Conservation (phyloP, 1,140 invertebrate genomes). For the Megalopta genalis region DNA sequence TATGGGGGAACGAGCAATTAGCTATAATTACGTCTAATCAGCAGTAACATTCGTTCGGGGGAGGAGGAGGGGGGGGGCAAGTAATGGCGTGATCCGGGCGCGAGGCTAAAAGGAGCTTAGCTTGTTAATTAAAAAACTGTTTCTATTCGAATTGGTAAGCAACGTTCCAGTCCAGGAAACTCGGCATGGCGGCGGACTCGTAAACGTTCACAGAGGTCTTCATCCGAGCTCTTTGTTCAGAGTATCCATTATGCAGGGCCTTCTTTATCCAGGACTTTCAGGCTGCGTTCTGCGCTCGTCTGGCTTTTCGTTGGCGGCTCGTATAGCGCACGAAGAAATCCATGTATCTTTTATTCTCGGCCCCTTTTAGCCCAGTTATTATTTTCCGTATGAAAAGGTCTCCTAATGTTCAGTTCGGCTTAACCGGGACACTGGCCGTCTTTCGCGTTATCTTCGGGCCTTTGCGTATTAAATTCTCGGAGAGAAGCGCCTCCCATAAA, state of each 20-base stretch:
- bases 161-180: constrained; percentile 25
- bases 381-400: constrained; percentile 45
- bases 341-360: constrained; percentile 43
- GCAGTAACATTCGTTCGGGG: constrained; percentile 6
- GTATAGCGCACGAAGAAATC: constrained; percentile 34
- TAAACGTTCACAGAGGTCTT: constrained; percentile 43
- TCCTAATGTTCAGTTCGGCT: constrained; percentile 29
- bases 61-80: not conserved
- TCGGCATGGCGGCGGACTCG: constrained; percentile 6
- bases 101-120: constrained; percentile 8
- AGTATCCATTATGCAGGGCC: constrained; percentile 43
- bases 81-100: not conserved
- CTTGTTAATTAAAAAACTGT: constrained; percentile 48
- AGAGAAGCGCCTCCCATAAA: no score
- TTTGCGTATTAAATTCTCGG: constrained; percentile 9
- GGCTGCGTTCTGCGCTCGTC: constrained; percentile 25
- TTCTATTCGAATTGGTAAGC: constrained; percentile 38
- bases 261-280: constrained; percentile 48
- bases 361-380: constrained; percentile 37
- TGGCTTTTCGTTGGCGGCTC: constrained; percentile 21
- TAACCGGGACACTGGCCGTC: constrained; percentile 29
- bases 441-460: not conserved
- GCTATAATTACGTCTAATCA: constrained; percentile 31
- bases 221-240: constrained; percentile 46
- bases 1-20: constrained; percentile 8